Conservation (phyloP, 2,113 vertebrate genomes). For the Eclectus roratus region DNA sequence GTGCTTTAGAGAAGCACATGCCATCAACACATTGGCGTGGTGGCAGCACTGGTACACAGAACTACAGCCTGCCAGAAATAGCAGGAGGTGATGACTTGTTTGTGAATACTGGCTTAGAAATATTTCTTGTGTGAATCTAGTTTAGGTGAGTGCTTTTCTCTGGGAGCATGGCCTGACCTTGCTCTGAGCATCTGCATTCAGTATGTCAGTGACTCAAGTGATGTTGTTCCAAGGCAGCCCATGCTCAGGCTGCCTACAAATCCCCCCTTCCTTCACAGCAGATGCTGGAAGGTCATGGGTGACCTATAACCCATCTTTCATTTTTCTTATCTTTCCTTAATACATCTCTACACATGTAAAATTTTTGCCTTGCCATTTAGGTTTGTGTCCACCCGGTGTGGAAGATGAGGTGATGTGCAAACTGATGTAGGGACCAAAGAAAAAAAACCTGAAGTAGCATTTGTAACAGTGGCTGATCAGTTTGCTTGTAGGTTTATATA, state of each 20-base stretch:
- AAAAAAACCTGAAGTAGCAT: background rate
- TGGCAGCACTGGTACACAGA: background rate
- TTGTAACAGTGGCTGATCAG: fast-evolving
- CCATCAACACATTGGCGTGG: background rate
- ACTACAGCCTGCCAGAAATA: background rate
- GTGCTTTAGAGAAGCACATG: background rate
- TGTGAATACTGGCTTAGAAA: background rate
- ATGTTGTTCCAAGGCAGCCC: background rate
- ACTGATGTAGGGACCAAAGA: background rate
- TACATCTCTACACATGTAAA: background rate
- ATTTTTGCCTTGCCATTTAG: background rate
- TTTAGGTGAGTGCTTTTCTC: background rate
- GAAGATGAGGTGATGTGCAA: background rate
- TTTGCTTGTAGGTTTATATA: background rate
- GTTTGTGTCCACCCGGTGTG: fast-evolving
- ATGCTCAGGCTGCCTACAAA: background rate
- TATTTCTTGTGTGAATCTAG: background rate
- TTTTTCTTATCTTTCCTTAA: background rate
- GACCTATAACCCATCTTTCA: background rate
- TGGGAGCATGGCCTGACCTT: background rate
- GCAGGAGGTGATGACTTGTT: background rate
- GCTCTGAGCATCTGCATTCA: background rate
- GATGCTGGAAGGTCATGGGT: background rate
- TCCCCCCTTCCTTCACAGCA: background rate
- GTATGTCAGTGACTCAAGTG: background rate